A percentile compares a stretch with the other conserved stretches of the same genome.
Conservation (phyloP, 2,888 invertebrate genomes). For the Heliconius charithonia region DNA sequence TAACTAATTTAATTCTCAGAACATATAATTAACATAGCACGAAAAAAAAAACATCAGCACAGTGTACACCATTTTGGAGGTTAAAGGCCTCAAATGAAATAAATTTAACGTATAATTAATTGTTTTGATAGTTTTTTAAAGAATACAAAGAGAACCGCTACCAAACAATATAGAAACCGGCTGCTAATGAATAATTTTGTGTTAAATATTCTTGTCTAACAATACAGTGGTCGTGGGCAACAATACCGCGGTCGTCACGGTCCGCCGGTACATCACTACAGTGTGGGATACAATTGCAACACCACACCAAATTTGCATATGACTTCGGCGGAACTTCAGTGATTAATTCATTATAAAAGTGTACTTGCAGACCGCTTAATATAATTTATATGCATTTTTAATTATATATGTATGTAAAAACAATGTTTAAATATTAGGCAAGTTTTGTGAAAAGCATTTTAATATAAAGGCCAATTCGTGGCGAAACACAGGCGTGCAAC, state of each 20-base stretch:
- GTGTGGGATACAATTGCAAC: conserved; percentile 74
- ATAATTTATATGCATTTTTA: conserved; percentile 38
- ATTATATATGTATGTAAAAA: not conserved
- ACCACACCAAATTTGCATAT: conserved; percentile 73
- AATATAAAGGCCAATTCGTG: not conserved
- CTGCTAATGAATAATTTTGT: conserved; percentile 64
- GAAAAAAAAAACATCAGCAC: conserved; percentile 9
- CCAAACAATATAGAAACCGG: conserved; percentile 56
- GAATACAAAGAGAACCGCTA: conserved; percentile 46
- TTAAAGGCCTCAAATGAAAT: conserved; percentile 42
- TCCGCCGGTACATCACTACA: conserved; percentile 59
- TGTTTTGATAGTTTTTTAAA: conserved; percentile 49
- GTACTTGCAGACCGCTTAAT: conserved; percentile 38
- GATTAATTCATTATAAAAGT: conserved; percentile 58
- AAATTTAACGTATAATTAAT: conserved; percentile 47
- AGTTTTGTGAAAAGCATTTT: not conserved
- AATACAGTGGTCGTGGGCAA: conserved; percentile 49
- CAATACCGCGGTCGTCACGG: conserved; percentile 67
- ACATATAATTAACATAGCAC: conserved; percentile 19
- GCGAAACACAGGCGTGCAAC: too few species aligned
- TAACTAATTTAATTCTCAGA: conserved; percentile 16
- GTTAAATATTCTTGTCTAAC: conserved; percentile 44
- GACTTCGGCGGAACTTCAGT: conserved; percentile 64
- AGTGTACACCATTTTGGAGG: conserved; percentile 4
- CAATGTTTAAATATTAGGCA: conserved; percentile 3